phyloP scores from a whole-genome alignment of 2,113 vertebrate genomes.

The Carassius gibelio region DNA sequence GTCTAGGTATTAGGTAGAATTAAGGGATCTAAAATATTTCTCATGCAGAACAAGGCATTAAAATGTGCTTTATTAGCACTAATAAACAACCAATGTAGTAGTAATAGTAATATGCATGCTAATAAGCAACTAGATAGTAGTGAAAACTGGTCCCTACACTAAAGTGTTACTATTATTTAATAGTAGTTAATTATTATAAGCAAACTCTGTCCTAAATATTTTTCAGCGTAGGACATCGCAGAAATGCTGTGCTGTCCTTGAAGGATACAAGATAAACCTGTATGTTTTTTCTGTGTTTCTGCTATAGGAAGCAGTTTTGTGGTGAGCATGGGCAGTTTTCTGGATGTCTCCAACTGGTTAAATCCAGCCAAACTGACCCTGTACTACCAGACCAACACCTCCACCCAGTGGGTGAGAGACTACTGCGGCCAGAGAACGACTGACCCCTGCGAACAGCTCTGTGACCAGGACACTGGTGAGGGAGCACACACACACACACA shows the following conservation, averaged over 20 bases:
- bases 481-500: not conserved
- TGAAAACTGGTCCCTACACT: too few species aligned
- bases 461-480: constrained; percentile 93
- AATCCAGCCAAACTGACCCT: constrained; percentile 96
- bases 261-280: not conserved
- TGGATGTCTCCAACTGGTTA: constrained; percentile 96
- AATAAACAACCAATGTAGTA: too few species aligned
- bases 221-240: too few species aligned
- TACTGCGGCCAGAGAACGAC: constrained; percentile 94
- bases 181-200: too few species aligned
- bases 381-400: constrained; percentile 94
- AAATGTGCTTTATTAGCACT: too few species aligned
- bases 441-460: constrained; percentile 94
- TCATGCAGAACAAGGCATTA: too few species aligned
- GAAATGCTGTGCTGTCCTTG: not conserved
- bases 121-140: too few species aligned
- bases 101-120: too few species aligned
- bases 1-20: too few species aligned
- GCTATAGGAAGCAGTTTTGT: constrained; percentile 94
- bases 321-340: constrained; percentile 92
- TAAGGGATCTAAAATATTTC: too few species aligned
- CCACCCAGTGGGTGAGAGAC: constrained; percentile 91
- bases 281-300: not conserved
- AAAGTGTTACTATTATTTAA: too few species aligned
- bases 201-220: too few species aligned